Base-by-base conservation (phyloP, 92 coral and sea anemone species). In the Palythoa grandis region DNA sequence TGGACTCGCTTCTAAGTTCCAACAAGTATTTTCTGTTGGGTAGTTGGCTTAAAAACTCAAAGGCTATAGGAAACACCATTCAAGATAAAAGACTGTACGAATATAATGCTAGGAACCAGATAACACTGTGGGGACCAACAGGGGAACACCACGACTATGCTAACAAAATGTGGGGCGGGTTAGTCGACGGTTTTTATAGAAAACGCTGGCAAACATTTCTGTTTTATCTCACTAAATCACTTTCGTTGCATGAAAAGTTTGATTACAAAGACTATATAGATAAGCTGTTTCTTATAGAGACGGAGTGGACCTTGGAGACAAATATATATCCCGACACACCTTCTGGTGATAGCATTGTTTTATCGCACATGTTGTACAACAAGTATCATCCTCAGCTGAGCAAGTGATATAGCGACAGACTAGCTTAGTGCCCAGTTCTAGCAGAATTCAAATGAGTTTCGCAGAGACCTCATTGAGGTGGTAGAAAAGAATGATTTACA, bases 121-220 rank as follows among this genome's bases (percentile, higher is more conserved):
- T 96, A 70, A 94, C 98, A 40, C 82, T 92, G 58, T 96, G 98
- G 98, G 98, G 98, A 47, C 98, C 98, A 2, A 82, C n/a, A 22
- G 98, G 94, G 22, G 91, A 96, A 70, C 89, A 92, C 25, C 86
- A 96, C 35, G 98, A 96, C 84, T 96, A 96, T 79, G 98, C 98
- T 20, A 96, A 96, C 90, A 96, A 96, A 86, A 94, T 94, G 98
- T 96, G 98, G 98, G 87, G 90, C 54, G 98, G 98, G 0, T 79
- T 96, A 60, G 86, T 96, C 8, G 76, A 57, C 25, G 86, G 77
- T 52, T 94, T 87, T 91, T 96, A 96, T 78, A 76, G 87, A 52
- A 82, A 86, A 43, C 94, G 98, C 54, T 96, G 98, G 98, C 23
- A 79, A 50, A 89, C 87, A 3, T 96, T 96, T 65, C 77, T 88